Evolutionary conservation across 30 jellyfish, hydroid and myxozoan species (phyloP), one percentile per base, ranked within the genome.

Genomic region (Pseudorhiza aurosa): DNA sequence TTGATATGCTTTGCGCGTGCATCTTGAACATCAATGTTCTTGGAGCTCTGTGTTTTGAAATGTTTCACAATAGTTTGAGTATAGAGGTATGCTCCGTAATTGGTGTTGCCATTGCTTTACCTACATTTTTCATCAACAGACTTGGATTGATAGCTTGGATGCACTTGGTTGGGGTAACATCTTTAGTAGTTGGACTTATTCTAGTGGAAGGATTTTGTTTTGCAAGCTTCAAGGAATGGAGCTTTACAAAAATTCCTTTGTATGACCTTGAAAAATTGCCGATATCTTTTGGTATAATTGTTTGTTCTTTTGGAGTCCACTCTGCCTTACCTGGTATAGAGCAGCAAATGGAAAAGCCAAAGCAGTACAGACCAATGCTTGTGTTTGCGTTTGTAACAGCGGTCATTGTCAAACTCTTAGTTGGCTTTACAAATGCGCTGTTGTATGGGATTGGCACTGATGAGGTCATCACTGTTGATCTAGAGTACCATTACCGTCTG

Each of bases 291-390:
- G 98, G 98, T 2, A 78, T 91, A 29, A 39, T 85, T 4, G 55
- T 91, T 12, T 77, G 75, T 55, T 90, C 98, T 17, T 91, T 85
- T 65, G 95, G 98, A 5, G 80, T 91, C 24, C 98, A 91, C 67
- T 95, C 85, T 25, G 98, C 87, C 17, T 39, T 91, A 72, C 98
- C 98, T 1, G 98, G 98, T 32, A 53, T 91, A 6, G 98, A 91
- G 79, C 95, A 84, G 75, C 98, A 91, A 37, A 91, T 91, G 98
- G 69, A 77, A 43, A 65, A 83, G 55, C 98, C 96, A 21, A 67
- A 71, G 86, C 83, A 63, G 60, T 91, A 72, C 68, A 82, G 93
- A 24, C 68, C 79, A 27, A 78, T 84, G 83, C 89, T 85, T n/a
- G 82, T 36, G 17, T 35, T 82, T 25, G 77, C 95, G n/a, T 85